Evolutionary conservation across 2,888 invertebrate species (phyloP), one percentile per base, ranked within the genome.

Genomic region (Palloptera scutellata): DNA sequence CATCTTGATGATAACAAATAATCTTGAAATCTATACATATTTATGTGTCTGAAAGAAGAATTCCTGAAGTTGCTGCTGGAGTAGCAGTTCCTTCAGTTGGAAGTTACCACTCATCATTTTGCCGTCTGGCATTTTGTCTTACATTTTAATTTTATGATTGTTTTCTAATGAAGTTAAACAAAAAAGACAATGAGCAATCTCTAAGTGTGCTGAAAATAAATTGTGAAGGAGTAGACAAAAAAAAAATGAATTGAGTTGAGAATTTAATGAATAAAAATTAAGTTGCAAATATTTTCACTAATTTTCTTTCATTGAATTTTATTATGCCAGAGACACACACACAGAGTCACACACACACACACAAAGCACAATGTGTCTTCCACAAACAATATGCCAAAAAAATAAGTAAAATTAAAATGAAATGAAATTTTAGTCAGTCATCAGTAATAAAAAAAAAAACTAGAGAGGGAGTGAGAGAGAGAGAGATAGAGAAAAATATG

Each of bases 271-370:
- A 62, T 59, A 64, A 42, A 67, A 72, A 69, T 72, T 52, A 63
- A 57, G 60, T 59, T 69, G 70, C 70, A 72, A 72, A 67, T 72
- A 69, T 70, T 69, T 69, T 57, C 64, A 53, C 52, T 68, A 61
- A 70, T 67, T 71, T 71, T 54, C 55, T 60, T 69, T n/a, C 53
- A 63, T 70, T 71, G 68, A 70, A 68, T 66, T 64, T 61, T 67
- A 67, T 68, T 66, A 53, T 15, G 8, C 15, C 15, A 12, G 13
- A 30, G 30, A 30, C 48, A 48, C 12, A 48, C 48, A 48, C 48
- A 48, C 13, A 8, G 15, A 43, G 45, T 12, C n/a, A n/a, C n/a
- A 4, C 30, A 30, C 30, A 30, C 6, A 2, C 6, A 30, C 6
- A 2, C 30, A 30, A 30, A 30, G 30, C 3, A 30, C 30, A 30